phyloP scores from a whole-genome alignment of 2,797 vertebrate species.

The Clarias laeviceps region DNA sequence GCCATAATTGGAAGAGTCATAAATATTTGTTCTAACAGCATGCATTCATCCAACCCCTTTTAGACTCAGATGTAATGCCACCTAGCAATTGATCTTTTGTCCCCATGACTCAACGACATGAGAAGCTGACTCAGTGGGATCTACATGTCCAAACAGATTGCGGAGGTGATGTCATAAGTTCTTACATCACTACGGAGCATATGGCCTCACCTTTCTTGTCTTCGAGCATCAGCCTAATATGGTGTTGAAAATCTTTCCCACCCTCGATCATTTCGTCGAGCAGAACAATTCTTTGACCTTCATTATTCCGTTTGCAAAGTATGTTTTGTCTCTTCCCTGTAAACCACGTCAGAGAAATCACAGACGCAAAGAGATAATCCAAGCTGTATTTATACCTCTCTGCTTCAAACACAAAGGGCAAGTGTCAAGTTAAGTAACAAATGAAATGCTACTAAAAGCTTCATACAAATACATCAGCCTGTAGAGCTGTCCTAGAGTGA shows the following conservation, averaged over 20 bases:
- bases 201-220: conserved; percentile 35
- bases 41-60: conserved; percentile 6
- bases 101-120: conserved; percentile 42
- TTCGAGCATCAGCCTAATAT: conserved; percentile 3
- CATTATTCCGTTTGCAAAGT: conserved; percentile 17
- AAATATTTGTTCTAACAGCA: conserved; percentile 18
- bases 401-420: conserved; percentile 4
- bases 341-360: not conserved
- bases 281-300: not conserved
- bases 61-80: conserved; percentile 44
- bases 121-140: not conserved
- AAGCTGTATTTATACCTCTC: conserved; percentile 21
- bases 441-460: conserved; percentile 23
- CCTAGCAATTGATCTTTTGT: conserved; percentile 40
- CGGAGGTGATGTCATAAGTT: conserved; percentile 45
- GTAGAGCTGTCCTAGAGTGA: conserved; percentile 18
- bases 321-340: not conserved
- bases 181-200: conserved; percentile 43
- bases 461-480: conserved; percentile 7
- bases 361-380: not conserved
- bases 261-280: too few species aligned
- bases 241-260: not conserved
- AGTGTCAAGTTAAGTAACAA: conserved; percentile 6
- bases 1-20: not conserved
- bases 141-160: conserved; percentile 41